Evolutionary conservation across 2,888 invertebrate genomes (phyloP), one percentile per base, ranked within the genome.

Genomic region (Orthosia gothica): DNA sequence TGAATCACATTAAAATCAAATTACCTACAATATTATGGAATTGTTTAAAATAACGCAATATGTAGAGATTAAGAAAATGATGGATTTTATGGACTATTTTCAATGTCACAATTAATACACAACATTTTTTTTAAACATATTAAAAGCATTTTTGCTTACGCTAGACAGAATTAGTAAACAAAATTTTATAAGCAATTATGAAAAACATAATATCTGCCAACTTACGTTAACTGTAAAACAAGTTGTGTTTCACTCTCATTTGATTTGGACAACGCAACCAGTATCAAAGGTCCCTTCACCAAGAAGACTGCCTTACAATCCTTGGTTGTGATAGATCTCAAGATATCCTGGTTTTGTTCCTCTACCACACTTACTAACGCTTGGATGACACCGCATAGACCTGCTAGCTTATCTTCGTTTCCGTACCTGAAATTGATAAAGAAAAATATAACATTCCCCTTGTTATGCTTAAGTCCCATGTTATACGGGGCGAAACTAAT

Each of bases 341-440:
- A 97, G 82, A 98, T 98, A 95, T 99, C 99, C 83, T 97, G 97
- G 90, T 98, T 98, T 81, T 98, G 97, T 82, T 98, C 98, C 91
- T 99, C 98, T 0, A 99, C 98, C 86, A 99, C 98, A 83, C 99
- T 99, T 4, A 99, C 99, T 82, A 99, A 93, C 0, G 99, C 99
- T 94, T 99, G 99, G 96, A 99, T 98, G 0, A 99, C 98, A 20
- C 99, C 99, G 96, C 99, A 99, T 20, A 99, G 95, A 20, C 99
- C 99, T 12, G 99, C 99, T 89, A 99, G 95, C 93, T 99, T 98
- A 91, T 99, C 99, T 96, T 99, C 99, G 93, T 98, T 98, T 9
- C 99, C 99, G 94, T 99, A 98, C 89, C 99, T 98, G 91, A 76
- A 94, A 93, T 57, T 54, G 18, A 57, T 15, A 18, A 23, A 20